Conservation (phyloP, 2,888 invertebrate genomes). For the Panopea generosa region DNA sequence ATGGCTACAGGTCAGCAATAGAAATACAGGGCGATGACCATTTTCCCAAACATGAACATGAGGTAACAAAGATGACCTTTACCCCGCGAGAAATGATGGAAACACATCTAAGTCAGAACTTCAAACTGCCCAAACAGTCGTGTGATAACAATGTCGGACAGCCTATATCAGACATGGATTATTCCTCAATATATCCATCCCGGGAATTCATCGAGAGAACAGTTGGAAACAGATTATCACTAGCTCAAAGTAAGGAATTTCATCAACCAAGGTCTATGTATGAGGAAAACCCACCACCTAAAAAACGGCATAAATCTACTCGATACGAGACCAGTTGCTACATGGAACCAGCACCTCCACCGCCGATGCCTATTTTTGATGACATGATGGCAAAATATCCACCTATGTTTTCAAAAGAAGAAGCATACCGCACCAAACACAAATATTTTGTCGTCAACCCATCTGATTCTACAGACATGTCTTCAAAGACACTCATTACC, state of each 20-base stretch:
- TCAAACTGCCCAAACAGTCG: conserved; percentile 4
- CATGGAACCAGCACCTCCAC: conserved; percentile 19
- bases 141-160: background rate
- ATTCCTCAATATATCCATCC: conserved; percentile 58
- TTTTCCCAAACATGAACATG: conserved; percentile 3
- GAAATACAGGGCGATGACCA: background rate
- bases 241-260: background rate
- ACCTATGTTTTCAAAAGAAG: conserved; percentile 15
- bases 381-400: conserved; percentile 40
- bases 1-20: no score
- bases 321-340: conserved; percentile 31
- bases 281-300: conserved; percentile 10
- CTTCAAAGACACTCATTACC: conserved; percentile 54
- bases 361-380: conserved; percentile 34
- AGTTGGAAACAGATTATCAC: background rate
- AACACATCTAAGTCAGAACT: conserved; percentile 41
- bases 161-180: conserved; percentile 30
- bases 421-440: conserved; percentile 20
- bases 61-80: conserved; percentile 46
- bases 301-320: conserved; percentile 23
- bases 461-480: conserved; percentile 44
- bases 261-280: background rate
- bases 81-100: conserved; percentile 47
- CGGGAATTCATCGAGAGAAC: conserved; percentile 40
- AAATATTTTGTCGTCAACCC: conserved; percentile 63